Base-by-base conservation (phyloP, 2,888 invertebrate species). In the Hydriomena furcata region DNA sequence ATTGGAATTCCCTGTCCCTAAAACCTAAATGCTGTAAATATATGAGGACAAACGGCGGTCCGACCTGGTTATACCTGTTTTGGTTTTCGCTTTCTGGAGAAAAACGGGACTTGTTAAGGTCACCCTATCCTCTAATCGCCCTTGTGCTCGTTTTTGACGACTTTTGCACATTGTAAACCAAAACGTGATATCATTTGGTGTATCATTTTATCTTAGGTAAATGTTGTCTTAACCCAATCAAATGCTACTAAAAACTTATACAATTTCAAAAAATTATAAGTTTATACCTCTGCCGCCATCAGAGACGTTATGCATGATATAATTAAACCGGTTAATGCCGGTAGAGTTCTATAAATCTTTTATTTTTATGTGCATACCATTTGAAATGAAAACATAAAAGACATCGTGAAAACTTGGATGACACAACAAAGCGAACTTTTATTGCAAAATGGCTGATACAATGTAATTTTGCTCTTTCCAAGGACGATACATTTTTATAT, bases 321-420 rank as follows among this genome's bases (percentile, higher is more conserved):
- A 42, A 36, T 41, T 40, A 48, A 53, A 43, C 46, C 34, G 34
- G 46, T 38, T 47, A 11, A 31, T 35, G 11, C 30, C 21, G 17
- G 17, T 17, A 17, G 17, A 17, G n/a, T n/a, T 17, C 2, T 3
- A 17, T 4, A 17, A 2, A 17, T 17, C 4, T 17, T 17, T 17
- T 30, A 1, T 11, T 21, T 30, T 11, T 27, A 25, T 25, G n/a
- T 36, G 10, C 10, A 36, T 28, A 11, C 21, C 30, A 40, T 21
- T 40, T 30, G 21, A 21, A 40, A 12, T 11, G 27, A 10, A 21
- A 12, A 12, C 7, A 30, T 10, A 10, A 30, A 30, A 12, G 6
- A 30, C 7, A n/a, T 1, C 1, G 5, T 7, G 3, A 30, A 30
- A 23, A 7, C 11, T 23, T 23, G 23, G 35, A n/a, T n/a, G n/a